Percentiles rank a stretch among this genome's conserved stretches.
Conservation (phyloP, 1,140 invertebrate genomes). For the Camponotus pennsylvanicus region DNA sequence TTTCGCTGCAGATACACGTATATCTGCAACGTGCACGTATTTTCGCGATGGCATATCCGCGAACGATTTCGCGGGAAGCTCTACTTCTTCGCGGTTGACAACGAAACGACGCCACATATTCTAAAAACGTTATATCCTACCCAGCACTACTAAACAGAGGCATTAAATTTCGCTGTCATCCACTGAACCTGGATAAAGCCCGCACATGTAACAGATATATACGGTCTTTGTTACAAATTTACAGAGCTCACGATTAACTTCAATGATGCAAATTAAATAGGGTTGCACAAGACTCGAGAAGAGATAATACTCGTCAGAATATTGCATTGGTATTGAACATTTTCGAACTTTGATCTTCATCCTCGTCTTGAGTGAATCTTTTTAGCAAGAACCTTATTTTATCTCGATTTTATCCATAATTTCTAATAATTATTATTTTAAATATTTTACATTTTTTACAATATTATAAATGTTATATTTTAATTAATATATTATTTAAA, state of each 20-base stretch:
- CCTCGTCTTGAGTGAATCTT: too few species aligned
- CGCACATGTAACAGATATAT: neutral
- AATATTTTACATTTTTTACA: too few species aligned
- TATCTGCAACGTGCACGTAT: conserved; percentile 23
- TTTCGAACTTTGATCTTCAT: too few species aligned
- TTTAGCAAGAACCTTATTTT: too few species aligned
- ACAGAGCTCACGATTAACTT: neutral
- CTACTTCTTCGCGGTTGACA: conserved; percentile 39
- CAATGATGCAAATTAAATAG: too few species aligned
- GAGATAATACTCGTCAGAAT: too few species aligned
- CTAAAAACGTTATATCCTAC: neutral
- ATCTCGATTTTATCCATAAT: too few species aligned
- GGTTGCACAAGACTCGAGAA: too few species aligned
- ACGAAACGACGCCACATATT: conserved; percentile 38
- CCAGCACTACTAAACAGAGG: conserved; percentile 20
- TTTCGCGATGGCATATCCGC: conserved; percentile 32
- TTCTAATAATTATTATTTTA: too few species aligned
- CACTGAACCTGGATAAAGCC: neutral
- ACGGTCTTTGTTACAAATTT: neutral
- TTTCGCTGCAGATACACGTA: conserved; percentile 60
- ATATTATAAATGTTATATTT: too few species aligned
- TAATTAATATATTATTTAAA: too few species aligned
- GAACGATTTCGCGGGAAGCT: conserved; percentile 7
- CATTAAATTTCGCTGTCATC: conserved; percentile 47
- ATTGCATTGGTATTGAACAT: too few species aligned